A percentile compares a stretch with the other conserved stretches of the same genome.
phyloP scores from a whole-genome alignment of 2,113 vertebrate species.

The Caretta caretta region DNA sequence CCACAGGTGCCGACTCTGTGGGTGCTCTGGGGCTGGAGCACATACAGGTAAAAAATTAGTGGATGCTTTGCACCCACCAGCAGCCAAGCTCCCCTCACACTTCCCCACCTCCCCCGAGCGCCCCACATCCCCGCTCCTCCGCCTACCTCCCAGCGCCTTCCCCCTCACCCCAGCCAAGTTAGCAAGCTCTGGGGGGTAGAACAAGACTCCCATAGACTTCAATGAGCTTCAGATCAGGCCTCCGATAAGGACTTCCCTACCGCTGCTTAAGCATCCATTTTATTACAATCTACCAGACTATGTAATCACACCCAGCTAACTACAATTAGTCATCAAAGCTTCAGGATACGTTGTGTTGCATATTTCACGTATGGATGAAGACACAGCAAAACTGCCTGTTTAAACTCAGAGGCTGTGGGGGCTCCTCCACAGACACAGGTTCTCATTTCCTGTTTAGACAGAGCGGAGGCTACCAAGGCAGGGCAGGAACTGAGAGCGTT shows the following conservation, averaged over 20 bases:
- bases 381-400: neutral
- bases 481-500: constrained; percentile 7
- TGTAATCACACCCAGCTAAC: neutral
- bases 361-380: accelerated
- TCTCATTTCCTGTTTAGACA: constrained; percentile 41
- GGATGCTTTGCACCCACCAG: too few species aligned
- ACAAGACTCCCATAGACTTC: neutral
- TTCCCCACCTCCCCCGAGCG: too few species aligned
- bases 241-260: neutral
- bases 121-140: too few species aligned
- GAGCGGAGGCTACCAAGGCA: neutral
- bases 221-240: accelerated
- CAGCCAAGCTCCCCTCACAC: too few species aligned
- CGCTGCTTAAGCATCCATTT: neutral
- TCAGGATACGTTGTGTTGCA: neutral
- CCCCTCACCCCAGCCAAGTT: too few species aligned
- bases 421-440: neutral
- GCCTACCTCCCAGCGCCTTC: too few species aligned
- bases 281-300: accelerated
- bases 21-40: too few species aligned
- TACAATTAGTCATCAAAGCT: neutral
- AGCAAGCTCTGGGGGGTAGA: neutral
- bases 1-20: too few species aligned
- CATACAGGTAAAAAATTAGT: too few species aligned
- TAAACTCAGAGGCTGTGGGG: neutral